phyloP scores from a whole-genome alignment of 2,113 vertebrate genomes.

The Chionis minor region DNA sequence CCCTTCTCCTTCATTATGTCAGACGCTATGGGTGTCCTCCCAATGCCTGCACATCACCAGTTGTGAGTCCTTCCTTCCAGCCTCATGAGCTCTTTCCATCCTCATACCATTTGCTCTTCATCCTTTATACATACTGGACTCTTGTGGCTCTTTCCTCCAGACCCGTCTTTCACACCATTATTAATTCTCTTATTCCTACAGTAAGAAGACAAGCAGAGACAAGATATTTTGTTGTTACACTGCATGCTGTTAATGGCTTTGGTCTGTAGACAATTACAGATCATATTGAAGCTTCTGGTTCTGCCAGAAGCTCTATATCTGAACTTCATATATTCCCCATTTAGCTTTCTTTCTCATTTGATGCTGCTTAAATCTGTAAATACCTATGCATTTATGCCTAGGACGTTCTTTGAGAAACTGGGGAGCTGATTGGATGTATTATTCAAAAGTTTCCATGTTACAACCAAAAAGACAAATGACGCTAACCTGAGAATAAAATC shows the following conservation, averaged over 20 bases:
- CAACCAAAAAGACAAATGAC: constrained; percentile 18
- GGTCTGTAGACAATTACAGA: not conserved
- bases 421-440: not conserved
- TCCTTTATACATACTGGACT: not conserved
- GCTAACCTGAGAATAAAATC: constrained; percentile 51
- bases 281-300: not conserved
- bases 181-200: not conserved
- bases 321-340: not conserved
- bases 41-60: not conserved
- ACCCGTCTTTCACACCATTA: not conserved
- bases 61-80: not conserved
- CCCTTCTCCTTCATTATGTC: not conserved
- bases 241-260: constrained; percentile 24
- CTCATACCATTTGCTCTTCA: not conserved
- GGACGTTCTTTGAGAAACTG: not conserved
- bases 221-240: constrained; percentile 1
- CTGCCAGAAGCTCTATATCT: not conserved
- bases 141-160: not conserved
- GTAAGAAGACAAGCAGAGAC: constrained; percentile 4
- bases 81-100: not conserved
- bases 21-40: not conserved
- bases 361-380: constrained; percentile 48
- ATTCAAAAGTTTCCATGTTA: constrained; percentile 37
- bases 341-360: constrained; percentile 2
- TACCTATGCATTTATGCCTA: constrained; percentile 15